These are phyloP conservation scores for Andrena bicolor DNA, from an alignment of 2,888 invertebrate genomes.

Conservation along the genomic window DNA sequence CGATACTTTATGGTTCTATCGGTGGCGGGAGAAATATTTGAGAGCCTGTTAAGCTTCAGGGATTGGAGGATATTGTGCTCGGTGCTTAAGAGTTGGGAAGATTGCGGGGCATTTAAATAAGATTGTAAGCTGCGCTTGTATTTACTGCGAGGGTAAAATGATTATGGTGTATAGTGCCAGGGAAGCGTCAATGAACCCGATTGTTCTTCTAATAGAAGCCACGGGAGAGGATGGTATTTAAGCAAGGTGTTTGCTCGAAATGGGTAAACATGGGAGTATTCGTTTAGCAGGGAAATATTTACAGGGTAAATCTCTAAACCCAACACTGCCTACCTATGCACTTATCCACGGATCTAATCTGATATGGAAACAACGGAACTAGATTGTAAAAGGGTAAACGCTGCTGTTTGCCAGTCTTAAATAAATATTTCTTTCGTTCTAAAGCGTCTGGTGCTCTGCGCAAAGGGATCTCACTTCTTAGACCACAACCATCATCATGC, in stretches of 20 bases:
- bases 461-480: background rate
- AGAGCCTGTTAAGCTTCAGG: too few species aligned
- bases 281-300: constrained; percentile 68
- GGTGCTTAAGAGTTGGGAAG: too few species aligned
- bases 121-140: too few species aligned
- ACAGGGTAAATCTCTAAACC: constrained; percentile 61
- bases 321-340: constrained; percentile 63
- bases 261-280: constrained; percentile 66
- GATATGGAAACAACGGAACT: constrained; percentile 53
- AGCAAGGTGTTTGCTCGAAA: constrained; percentile 63
- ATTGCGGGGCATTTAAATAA: too few species aligned
- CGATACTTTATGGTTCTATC: constrained; percentile 7
- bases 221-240: constrained; percentile 40
- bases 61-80: too few species aligned
- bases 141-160: too few species aligned
- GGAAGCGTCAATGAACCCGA: constrained; percentile 47
- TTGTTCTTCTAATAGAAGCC: constrained; percentile 38
- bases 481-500: too few species aligned
- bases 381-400: constrained; percentile 23
- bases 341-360: constrained; percentile 50
- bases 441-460: background rate
- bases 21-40: too few species aligned
- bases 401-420: background rate
- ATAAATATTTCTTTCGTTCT: background rate
- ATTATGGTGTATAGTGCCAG: background rate